These are phyloP conservation scores for Liopterus haemorrhoidalis DNA, from an alignment of 2,888 invertebrate genomes.

Conservation along the genomic window DNA sequence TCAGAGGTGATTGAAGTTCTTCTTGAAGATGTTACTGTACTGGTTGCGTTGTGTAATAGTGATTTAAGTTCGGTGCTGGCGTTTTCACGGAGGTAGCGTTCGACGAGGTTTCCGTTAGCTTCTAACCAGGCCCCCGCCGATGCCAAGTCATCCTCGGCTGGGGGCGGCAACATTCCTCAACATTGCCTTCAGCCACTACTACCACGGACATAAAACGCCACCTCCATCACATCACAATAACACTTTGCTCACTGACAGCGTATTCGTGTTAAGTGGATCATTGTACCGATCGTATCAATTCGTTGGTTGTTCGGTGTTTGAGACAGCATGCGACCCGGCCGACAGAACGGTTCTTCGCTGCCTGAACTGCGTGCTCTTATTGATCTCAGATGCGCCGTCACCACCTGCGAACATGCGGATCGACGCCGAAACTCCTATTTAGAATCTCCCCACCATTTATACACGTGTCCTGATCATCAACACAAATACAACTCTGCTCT, in stretches of 20 bases:
- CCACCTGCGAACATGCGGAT: too few species aligned
- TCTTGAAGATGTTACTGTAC: constrained; percentile 27
- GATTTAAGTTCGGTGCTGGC: constrained; percentile 52
- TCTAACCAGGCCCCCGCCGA: constrained; percentile 46
- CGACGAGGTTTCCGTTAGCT: constrained; percentile 62
- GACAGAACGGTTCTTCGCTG: constrained; percentile 28
- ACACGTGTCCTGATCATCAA: constrained; percentile 28
- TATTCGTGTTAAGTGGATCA: constrained; percentile 33
- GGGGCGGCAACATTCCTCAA: constrained; percentile 42
- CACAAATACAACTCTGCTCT: too few species aligned
- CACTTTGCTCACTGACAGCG: constrained; percentile 32
- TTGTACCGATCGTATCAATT: constrained; percentile 35
- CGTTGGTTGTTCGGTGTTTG: too few species aligned
- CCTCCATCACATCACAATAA: constrained; percentile 40
- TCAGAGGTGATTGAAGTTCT: constrained; percentile 75
- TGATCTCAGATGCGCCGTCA: constrained; percentile 36
- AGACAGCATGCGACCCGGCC: constrained; percentile 11
- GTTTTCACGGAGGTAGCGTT: constrained; percentile 71
- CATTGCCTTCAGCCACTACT: constrained; percentile 37
- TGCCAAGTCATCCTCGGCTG: constrained; percentile 40
- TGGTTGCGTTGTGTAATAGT: constrained; percentile 40
- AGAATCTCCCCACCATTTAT: background rate
- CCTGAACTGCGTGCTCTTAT: constrained; percentile 41
- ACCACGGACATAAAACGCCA: constrained; percentile 33
- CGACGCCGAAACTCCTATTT: constrained; percentile 3